Evolutionary conservation across 2,797 vertebrate species (phyloP), one percentile per base, ranked within the genome.

Genomic region (Sebastes hubbsi): DNA sequence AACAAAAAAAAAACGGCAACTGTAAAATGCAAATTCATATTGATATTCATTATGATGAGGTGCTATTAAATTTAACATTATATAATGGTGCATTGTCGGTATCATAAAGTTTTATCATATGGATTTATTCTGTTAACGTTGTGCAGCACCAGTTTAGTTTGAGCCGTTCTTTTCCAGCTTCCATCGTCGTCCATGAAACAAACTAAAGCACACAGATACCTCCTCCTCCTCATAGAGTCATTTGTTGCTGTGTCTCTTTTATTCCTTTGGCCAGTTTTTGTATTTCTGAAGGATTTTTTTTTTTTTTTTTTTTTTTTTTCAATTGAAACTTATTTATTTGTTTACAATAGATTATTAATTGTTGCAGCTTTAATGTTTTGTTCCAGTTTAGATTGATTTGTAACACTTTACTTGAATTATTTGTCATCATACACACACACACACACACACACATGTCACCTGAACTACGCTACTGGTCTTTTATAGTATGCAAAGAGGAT

Each of bases 271-370:
- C 88, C 82, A 89, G 78, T 91, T 90, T 81, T 85, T 87, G 65
- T 82, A 68, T 87, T 89, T 89, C 86, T 93, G 89, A 95, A 95
- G 92, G 93, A 94, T 89, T 90, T 88, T 65, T 77, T 72, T 77
- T 82, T 24, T 24, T 24, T 58, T 79, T 60, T 82, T 70, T 29
- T 30, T 72, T 78, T 76, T 86, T 82, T 73, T 84, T 72, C 46
- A 72, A 81, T 79, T 84, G 54, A 87, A 87, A 87, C 56, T 67
- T 93, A 94, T 95, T 94, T 94, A 95, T 96, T 95, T 91, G 91
- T 95, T 94, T 93, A 89, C 88, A 91, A 69, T 60, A 84, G 82
- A 76, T 93, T 64, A 86, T 86, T 84, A 76, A 89, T 82, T 84
- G 74, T 87, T 92, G 84, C 82, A 92, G 88, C 76, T 90, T 89